Base-by-base conservation (phyloP, 2,888 invertebrate genomes). In the Allygus modestus region DNA sequence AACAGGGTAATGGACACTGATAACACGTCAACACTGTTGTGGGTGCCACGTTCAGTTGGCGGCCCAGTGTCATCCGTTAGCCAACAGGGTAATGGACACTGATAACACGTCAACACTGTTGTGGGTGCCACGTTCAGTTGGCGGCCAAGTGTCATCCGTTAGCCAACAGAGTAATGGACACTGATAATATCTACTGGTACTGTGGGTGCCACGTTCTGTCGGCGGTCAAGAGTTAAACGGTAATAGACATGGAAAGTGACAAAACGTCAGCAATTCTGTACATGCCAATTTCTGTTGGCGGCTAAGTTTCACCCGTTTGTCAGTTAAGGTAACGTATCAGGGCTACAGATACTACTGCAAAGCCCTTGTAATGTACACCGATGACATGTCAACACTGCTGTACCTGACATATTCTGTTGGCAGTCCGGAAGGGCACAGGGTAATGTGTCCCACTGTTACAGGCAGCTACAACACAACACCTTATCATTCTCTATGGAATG, bases 1-100 rank as follows among this genome's bases (percentile, higher is more conserved):
- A 20, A 58, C 58, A 58, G 2, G 58, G 58, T 58, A 58, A 58
- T 58, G 58, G 26, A 58, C 58, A 58, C 23, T 58, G 20, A 26
- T 58, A 58, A 58, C 51, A 51, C 20, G 26, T 9, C 58, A 17
- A 51, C 58, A 23, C 23, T 58, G 58, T 23, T 58, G 58, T 58
- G 17, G 23, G 26, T 58, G 20, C 58, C 26, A 58, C 58, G 58
- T 58, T 26, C 26, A 4, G 58, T 58, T 58, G 58, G 58, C 58
- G 26, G n/a, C n/a, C 58, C 20, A 20, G 17, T 58, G 58, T 58
- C 58, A 23, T 5, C 7, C 17, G 51, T 51, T 15, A 51, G 58
- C 23, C 58, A 20, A 58, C 58, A 58, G 2, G 58, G 58, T 58
- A 58, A 58, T 58, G 58, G 26, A 58, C 5, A 58, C 23, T 58